Evolutionary conservation across 2,797 vertebrate genomes (phyloP).

Genomic region (Lepilemur ruficaudatus): DNA sequence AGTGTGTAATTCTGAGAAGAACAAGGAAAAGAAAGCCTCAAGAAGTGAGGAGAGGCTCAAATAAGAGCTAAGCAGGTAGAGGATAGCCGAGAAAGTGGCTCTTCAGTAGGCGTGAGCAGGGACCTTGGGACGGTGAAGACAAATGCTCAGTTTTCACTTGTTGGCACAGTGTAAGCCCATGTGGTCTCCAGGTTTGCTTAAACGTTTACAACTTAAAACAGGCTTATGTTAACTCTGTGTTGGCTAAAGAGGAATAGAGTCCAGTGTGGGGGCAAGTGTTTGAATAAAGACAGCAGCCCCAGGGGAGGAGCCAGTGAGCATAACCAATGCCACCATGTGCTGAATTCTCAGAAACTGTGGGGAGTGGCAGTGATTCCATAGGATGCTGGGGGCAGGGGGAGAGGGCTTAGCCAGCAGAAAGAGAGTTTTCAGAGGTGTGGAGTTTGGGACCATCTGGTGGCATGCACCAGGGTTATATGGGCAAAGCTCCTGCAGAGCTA

Average conservation of each 20-base stretch:
- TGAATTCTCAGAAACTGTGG: not conserved
- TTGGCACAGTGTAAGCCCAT: not conserved
- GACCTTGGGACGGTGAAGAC: not conserved
- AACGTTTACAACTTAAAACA: not conserved
- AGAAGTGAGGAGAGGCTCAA: not conserved
- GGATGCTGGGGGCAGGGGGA: not conserved
- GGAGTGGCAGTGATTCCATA: not conserved
- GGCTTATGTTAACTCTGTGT: not conserved
- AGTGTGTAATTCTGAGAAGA: not conserved
- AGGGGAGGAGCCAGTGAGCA: not conserved
- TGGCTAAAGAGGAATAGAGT: not conserved
- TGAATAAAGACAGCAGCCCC: not conserved
- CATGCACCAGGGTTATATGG: accelerated
- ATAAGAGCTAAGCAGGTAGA: not conserved
- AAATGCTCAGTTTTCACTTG: not conserved
- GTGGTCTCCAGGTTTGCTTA: not conserved
- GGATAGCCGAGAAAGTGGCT: too few relatives aligned
- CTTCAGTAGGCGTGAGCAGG: too few relatives aligned
- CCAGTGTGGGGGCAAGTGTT: not conserved
- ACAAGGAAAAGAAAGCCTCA: not conserved
- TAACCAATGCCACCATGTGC: too few relatives aligned
- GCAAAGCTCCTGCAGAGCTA: not conserved
- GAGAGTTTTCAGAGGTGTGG: not conserved
- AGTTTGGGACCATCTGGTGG: not conserved
- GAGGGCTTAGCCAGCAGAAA: not conserved